These are phyloP conservation scores for Pionites leucogaster DNA, from an alignment of 2,113 vertebrate species.

Conservation along the genomic window DNA sequence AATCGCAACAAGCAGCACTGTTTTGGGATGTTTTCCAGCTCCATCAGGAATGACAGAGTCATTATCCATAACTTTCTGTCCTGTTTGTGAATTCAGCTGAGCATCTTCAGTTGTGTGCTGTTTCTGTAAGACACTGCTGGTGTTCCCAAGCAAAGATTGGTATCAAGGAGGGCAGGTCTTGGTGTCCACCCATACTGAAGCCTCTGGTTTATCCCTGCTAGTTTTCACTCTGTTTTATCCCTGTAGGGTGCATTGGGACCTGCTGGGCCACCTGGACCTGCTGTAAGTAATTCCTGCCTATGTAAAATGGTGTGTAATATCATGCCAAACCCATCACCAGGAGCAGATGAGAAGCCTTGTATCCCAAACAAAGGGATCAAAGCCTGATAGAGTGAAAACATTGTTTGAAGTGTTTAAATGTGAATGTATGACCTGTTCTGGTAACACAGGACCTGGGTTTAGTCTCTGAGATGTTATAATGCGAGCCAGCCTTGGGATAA, in stretches of 20 bases:
- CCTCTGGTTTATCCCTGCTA: not conserved
- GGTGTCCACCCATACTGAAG: fast-evolving
- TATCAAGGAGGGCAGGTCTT: not conserved
- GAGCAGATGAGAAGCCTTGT: not conserved
- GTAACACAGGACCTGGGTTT: not conserved
- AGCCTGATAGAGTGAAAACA: not conserved
- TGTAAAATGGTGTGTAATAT: not conserved
- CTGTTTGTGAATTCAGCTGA: not conserved
- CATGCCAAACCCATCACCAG: not conserved
- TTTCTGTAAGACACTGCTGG: not conserved
- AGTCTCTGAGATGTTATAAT: not conserved
- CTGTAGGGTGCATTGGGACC: constrained; percentile 87
- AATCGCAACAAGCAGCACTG: not conserved
- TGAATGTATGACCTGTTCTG: not conserved
- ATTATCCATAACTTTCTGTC: not conserved
- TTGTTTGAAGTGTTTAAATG: not conserved
- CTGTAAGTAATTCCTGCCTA: constrained; percentile 80
- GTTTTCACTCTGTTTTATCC: not conserved
- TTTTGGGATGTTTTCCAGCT: not conserved
- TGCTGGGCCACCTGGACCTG: constrained; percentile 85
- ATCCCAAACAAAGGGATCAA: not conserved
- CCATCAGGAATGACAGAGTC: not conserved
- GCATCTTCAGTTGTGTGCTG: not conserved
- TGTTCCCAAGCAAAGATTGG: not conserved
- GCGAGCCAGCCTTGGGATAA: not conserved